phyloP scores from a whole-genome alignment of 2,113 vertebrate species.

The Microcebus jonahi region DNA sequence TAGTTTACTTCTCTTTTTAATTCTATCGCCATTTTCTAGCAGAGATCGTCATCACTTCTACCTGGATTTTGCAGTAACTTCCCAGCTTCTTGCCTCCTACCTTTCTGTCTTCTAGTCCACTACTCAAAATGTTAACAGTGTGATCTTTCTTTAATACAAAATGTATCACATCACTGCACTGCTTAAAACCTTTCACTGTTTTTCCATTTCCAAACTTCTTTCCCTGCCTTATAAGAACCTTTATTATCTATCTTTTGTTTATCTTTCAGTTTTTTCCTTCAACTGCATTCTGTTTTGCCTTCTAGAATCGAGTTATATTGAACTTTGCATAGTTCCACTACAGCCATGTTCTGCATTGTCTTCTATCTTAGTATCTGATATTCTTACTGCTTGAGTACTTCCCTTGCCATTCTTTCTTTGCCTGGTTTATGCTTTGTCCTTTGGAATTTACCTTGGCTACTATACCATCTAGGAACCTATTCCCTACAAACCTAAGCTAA shows the following conservation, averaged over 20 bases:
- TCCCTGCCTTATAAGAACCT: not conserved
- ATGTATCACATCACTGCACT: not conserved
- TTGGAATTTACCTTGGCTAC: not conserved
- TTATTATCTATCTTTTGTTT: not conserved
- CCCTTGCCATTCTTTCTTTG: not conserved
- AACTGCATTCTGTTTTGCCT: not conserved
- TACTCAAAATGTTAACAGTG: not conserved
- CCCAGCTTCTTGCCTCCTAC: not conserved
- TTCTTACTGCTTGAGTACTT: not conserved
- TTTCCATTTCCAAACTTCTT: conserved; percentile 9
- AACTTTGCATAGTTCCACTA: not conserved
- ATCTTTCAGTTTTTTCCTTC: not conserved
- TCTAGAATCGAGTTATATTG: not conserved
- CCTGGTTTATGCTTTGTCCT: not conserved
- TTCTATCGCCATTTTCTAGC: not conserved
- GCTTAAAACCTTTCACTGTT: not conserved
- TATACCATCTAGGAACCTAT: not conserved
- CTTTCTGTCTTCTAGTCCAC: not conserved
- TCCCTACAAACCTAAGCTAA: not conserved
- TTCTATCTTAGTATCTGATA: not conserved
- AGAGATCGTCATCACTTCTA: not conserved
- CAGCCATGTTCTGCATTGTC: not conserved
- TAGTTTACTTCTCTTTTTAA: not conserved
- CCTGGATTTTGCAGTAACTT: not conserved
- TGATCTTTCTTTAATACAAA: not conserved